Base-by-base conservation (phyloP, 2,888 invertebrate genomes). In the Metopia argyrocephala region DNA sequence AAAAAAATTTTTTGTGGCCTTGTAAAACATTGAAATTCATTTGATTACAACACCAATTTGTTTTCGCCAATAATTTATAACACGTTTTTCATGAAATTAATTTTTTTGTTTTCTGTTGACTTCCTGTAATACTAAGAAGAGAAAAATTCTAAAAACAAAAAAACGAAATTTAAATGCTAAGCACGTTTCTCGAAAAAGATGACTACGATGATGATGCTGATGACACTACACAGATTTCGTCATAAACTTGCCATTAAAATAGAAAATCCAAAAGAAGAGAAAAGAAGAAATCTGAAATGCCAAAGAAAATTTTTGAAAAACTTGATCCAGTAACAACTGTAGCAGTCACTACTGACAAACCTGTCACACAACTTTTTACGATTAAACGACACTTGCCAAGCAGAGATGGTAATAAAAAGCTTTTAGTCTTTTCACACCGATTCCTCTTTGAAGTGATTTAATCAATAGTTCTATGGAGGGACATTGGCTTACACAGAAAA, bases 81-180 rank as follows among this genome's bases (percentile, higher is more conserved):
- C 74, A 81, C 81, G 81, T 78, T 74, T 71, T 54, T 74, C 57
- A 74, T 74, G 54, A 78, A 81, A 74, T 78, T 70, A 74, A 66
- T 74, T 81, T 76, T 54, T 52, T 79, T 12, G 20, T 9, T n/a
- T 28, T 59, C 48, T 18, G 20, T 31, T 31, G 12, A 12, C 15
- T 38, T 38, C 15, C 15, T 31, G 9, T 3, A 12, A 5, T n/a
- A n/a, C 27, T 76, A 15, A 28, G 45, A 65, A 27, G 4, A 15
- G 31, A 48, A 31, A 57, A 31, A 21, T 4, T 15, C 56, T 1
- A 23, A 20, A 28, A 56, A 62, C 18, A n/a, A 57, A 61, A 38
- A 50, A 25, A 54, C 21, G 15, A 64, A 59, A 66, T 56, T 76
- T 56, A 57, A 46, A 80, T 57, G 45, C 68, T 9, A 48, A 64